Conservation (phyloP, 2,888 invertebrate genomes). For the Parochlus steinenii region DNA sequence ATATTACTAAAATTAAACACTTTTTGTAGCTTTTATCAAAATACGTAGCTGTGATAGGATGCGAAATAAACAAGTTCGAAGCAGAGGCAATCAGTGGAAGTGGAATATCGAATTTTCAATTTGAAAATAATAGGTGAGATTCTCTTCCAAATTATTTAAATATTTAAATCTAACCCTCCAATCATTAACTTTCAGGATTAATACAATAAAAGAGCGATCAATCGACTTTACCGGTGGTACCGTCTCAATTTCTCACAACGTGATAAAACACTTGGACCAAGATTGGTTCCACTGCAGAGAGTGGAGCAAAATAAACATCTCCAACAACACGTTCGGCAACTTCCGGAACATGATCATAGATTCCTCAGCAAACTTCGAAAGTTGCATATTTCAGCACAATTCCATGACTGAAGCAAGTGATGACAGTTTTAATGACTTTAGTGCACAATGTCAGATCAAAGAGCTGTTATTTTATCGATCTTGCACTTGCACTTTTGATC, state of each 20-base stretch:
- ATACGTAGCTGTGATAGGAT: constrained; percentile 24
- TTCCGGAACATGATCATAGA: constrained; percentile 22
- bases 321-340: constrained; percentile 23
- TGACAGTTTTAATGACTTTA: constrained; percentile 24
- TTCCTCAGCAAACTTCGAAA: constrained; percentile 15
- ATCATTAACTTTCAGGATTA: constrained; percentile 20
- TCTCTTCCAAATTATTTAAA: background rate
- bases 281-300: constrained; percentile 25
- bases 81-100: constrained; percentile 26
- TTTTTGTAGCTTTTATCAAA: constrained; percentile 20
- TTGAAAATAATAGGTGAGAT: constrained; percentile 12
- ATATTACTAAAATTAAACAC: constrained; percentile 4
- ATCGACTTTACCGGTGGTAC: constrained; percentile 23
- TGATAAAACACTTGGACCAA: constrained; percentile 20
- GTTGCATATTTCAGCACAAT: constrained; percentile 25
- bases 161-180: too few relatives aligned
- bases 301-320: constrained; percentile 22
- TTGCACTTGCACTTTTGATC: constrained; percentile 22
- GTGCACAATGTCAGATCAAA: constrained; percentile 22
- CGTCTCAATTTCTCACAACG: constrained; percentile 22
- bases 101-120: constrained; percentile 20
- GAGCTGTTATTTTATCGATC: constrained; percentile 21
- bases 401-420: constrained; percentile 21
- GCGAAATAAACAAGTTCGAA: constrained; percentile 25
- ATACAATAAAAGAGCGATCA: constrained; percentile 23